Percentiles rank a stretch among this genome's conserved stretches.
phyloP scores from a whole-genome alignment of 2,797 vertebrate genomes.

The Pteropus rufus region DNA sequence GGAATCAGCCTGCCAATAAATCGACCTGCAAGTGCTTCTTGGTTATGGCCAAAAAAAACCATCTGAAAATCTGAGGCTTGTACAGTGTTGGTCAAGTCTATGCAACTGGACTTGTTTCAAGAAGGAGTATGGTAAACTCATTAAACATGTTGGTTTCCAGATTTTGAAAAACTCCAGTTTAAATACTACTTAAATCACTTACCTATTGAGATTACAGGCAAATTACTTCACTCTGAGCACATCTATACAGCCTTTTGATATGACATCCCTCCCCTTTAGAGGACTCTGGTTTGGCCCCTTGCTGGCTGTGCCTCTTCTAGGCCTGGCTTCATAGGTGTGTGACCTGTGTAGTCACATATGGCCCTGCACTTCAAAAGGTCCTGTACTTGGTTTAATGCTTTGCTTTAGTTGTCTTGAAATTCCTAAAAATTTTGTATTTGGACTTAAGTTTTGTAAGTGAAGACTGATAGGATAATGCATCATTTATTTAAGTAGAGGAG shows the following conservation, averaged over 20 bases:
- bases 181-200: not conserved
- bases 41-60: not conserved
- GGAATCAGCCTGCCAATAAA: not conserved
- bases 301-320: not conserved
- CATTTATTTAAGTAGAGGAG: not conserved
- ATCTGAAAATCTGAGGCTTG: not conserved
- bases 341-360: not conserved
- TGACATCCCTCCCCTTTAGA: not conserved
- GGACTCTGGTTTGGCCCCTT: not conserved
- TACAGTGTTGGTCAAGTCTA: not conserved
- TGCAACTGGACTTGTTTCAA: not conserved
- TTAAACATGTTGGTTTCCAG: not conserved
- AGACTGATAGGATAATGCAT: not conserved
- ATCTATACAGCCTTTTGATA: not conserved
- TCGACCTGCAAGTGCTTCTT: not conserved
- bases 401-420: not conserved
- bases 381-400: not conserved
- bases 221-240: not conserved
- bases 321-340: not conserved
- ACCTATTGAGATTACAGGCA: not conserved
- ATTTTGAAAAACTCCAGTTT: not conserved
- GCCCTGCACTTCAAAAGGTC: not conserved
- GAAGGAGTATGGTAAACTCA: not conserved
- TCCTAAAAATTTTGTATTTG: not conserved
- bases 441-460: not conserved